Conservation (phyloP, 53 echinoderm and acorn worm species). For the Zoroaster sp. region DNA sequence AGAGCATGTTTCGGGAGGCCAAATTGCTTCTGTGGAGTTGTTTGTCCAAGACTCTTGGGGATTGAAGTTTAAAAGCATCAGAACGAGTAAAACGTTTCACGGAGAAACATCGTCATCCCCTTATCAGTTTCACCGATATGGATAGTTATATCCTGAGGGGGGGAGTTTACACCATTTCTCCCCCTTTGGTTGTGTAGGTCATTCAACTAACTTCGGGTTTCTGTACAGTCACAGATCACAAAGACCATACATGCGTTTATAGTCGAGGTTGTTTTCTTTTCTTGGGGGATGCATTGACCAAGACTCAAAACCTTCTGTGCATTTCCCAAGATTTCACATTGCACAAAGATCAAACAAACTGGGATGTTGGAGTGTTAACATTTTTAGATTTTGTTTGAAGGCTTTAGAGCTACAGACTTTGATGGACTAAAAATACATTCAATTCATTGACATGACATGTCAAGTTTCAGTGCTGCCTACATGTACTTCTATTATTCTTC, state of each 20-base stretch:
- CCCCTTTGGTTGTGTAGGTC: not conserved
- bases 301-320: too few species aligned
- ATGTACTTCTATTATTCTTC: too few species aligned
- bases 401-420: too few species aligned
- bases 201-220: not conserved
- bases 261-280: too few species aligned
- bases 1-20: not conserved
- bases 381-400: too few species aligned
- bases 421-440: too few species aligned
- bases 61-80: constrained; percentile 38
- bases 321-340: too few species aligned
- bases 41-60: not conserved
- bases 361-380: too few species aligned
- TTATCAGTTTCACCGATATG: not conserved
- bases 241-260: not conserved
- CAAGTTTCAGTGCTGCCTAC: too few species aligned
- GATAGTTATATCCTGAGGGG: not conserved
- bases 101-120: not conserved
- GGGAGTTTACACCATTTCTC: not conserved
- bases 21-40: constrained; percentile 45
- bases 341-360: too few species aligned
- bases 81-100: constrained; percentile 12
- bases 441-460: too few species aligned
- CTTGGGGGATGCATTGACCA: too few species aligned
- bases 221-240: not conserved